Conservation (phyloP, 2,888 invertebrate species). For the Nebria salina region DNA sequence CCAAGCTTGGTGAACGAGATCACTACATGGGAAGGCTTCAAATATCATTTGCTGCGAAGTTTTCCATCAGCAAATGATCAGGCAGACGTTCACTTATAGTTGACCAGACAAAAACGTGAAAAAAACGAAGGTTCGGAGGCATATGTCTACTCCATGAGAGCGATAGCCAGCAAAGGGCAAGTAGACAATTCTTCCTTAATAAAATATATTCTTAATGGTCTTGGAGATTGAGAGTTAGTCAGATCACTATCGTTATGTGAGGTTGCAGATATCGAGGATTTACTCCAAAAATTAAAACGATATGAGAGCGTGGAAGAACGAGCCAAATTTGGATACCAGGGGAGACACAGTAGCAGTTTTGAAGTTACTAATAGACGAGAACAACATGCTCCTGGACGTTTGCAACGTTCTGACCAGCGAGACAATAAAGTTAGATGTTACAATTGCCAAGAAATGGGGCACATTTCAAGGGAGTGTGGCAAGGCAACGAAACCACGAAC, state of each 20-base stretch:
- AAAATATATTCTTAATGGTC: not conserved
- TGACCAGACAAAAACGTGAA: too few relatives aligned
- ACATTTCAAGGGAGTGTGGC: not conserved
- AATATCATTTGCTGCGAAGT: not conserved
- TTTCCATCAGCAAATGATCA: not conserved
- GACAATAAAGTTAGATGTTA: conserved; percentile 1
- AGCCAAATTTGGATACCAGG: not conserved
- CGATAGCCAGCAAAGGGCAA: not conserved
- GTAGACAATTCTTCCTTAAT: not conserved
- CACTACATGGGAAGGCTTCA: not conserved
- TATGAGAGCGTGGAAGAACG: not conserved
- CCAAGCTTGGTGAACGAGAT: not conserved
- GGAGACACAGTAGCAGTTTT: not conserved
- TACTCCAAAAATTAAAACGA: not conserved
- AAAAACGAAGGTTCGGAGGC: too few relatives aligned
- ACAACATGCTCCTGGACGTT: not conserved
- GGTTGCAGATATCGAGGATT: conserved; percentile 2
- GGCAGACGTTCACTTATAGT: too few relatives aligned
- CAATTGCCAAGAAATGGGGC: not conserved
- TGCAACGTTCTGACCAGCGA: not conserved
- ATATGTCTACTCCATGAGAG: not conserved
- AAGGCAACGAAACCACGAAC: not conserved
- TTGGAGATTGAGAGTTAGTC: not conserved
- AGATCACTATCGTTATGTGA: conserved; percentile 10
- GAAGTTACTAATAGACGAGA: not conserved